phyloP scores from a whole-genome alignment of 1,140 invertebrate genomes.

The Kradibia gibbosae region DNA sequence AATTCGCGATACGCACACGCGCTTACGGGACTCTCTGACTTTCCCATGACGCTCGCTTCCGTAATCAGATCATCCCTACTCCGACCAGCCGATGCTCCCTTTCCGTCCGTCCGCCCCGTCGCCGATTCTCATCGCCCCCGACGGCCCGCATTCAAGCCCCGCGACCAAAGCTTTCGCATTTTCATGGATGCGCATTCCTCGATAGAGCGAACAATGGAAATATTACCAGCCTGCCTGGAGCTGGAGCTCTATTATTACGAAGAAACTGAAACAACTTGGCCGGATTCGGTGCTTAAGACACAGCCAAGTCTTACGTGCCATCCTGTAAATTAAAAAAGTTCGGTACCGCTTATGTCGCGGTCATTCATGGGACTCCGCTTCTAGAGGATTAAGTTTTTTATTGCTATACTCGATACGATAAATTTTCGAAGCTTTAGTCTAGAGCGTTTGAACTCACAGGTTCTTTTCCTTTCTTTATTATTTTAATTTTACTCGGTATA shows the following conservation, averaged over 20 bases:
- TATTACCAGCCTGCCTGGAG: background rate
- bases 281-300: background rate
- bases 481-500: background rate
- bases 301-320: background rate
- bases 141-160: background rate
- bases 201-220: background rate
- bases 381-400: conserved; percentile 16
- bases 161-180: background rate
- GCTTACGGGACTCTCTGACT: conserved; percentile 18
- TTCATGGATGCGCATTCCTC: conserved; percentile 9
- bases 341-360: background rate
- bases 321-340: conserved; percentile 17
- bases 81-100: conserved; percentile 13
- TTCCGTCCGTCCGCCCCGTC: background rate
- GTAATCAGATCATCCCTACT: conserved; percentile 53
- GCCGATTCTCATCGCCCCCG: background rate
- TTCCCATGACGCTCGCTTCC: conserved; percentile 45
- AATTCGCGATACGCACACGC: conserved; percentile 1
- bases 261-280: background rate
- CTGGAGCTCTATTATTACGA: background rate
- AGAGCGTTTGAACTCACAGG: background rate
- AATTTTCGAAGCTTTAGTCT: background rate
- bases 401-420: background rate
- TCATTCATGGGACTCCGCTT: background rate
- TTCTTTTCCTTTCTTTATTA: background rate